Conservation (phyloP, 2,797 vertebrate genomes). For the Rhabdomys pumilio region DNA sequence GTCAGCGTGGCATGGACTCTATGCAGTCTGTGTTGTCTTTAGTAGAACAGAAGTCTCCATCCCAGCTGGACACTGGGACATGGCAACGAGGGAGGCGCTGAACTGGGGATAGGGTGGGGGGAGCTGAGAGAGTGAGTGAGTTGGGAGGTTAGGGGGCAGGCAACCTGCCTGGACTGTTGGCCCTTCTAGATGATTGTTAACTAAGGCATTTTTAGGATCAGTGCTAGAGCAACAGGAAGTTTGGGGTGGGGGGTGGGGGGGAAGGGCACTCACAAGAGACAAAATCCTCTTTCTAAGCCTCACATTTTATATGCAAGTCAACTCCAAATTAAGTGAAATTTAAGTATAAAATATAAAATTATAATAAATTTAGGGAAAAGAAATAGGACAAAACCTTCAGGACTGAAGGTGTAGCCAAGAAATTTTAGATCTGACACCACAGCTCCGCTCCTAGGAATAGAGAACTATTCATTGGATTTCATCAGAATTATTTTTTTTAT, state of each 20-base stretch:
- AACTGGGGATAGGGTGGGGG: background rate
- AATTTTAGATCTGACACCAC: background rate
- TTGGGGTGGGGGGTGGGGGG: background rate
- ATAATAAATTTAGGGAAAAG: background rate
- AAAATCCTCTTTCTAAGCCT: background rate
- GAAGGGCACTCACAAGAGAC: background rate
- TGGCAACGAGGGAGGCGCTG: background rate
- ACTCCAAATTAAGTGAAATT: background rate
- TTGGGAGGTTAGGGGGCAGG: background rate
- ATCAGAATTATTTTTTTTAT: background rate
- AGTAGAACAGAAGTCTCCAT: background rate
- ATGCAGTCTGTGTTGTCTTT: background rate
- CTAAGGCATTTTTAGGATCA: background rate
- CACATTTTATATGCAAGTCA: background rate
- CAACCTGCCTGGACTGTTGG: background rate
- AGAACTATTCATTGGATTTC: background rate
- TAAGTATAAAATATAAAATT: conserved; percentile 4
- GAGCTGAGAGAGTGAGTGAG: background rate
- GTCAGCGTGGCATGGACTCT: background rate
- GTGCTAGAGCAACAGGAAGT: background rate
- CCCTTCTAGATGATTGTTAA: background rate
- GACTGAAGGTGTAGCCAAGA: background rate
- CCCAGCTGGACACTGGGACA: background rate
- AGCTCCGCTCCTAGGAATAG: background rate
- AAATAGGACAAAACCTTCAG: background rate